A percentile compares a stretch with the other conserved stretches of the same genome.
phyloP scores from a whole-genome alignment of 2,888 invertebrate genomes.

The Eupithecia dodoneata region DNA sequence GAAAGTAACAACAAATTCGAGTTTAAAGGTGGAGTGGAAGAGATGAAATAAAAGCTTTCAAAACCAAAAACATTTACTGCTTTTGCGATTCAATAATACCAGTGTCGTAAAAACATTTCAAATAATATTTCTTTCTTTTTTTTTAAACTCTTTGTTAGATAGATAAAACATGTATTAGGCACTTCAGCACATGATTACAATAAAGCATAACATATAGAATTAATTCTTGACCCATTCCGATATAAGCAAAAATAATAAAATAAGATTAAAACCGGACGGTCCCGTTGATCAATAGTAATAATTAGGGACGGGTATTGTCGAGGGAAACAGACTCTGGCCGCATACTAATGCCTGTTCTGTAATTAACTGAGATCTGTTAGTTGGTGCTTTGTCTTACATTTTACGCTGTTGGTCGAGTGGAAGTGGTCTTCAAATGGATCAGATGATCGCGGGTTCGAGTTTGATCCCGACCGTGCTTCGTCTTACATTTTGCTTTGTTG shows the following conservation, averaged over 20 bases:
- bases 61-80: too few species aligned
- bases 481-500: too few species aligned
- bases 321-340: conserved; percentile 2
- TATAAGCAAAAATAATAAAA: background rate
- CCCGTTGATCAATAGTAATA: conserved; percentile 19
- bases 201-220: too few species aligned
- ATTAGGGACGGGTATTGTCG: conserved; percentile 15
- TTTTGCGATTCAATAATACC: too few species aligned
- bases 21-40: too few species aligned
- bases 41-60: too few species aligned
- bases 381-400: background rate
- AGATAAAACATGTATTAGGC: too few species aligned
- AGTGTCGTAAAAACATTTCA: too few species aligned
- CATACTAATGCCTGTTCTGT: conserved; percentile 15
- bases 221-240: background rate
- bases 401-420: background rate
- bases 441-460: background rate
- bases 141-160: too few species aligned
- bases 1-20: too few species aligned
- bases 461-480: background rate
- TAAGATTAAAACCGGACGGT: background rate
- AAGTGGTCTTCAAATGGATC: background rate
- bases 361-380: conserved; percentile 13
- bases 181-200: too few species aligned
- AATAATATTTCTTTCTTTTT: too few species aligned